These are phyloP conservation scores for Corythaeola cristata DNA, from an alignment of 2,113 vertebrate genomes.

Conservation along the genomic window DNA sequence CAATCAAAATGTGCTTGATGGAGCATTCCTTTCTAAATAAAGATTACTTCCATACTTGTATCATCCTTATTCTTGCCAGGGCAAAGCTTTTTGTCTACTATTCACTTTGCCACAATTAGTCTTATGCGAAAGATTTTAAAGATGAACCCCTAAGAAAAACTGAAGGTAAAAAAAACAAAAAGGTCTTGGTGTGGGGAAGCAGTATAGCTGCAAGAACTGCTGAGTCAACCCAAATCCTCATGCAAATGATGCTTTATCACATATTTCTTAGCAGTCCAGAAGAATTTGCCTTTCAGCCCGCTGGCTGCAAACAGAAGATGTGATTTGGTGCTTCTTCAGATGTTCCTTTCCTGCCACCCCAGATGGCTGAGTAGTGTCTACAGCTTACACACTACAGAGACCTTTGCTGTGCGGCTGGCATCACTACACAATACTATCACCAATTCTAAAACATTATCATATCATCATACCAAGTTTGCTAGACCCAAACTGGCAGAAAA, in stretches of 20 bases:
- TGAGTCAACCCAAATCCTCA: neutral
- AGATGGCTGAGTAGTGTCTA: neutral
- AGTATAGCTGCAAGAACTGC: neutral
- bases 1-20: neutral
- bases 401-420: neutral
- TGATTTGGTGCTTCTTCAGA: neutral
- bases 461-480: neutral
- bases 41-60: neutral
- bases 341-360: neutral
- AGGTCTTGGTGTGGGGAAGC: neutral
- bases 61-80: neutral
- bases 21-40: neutral
- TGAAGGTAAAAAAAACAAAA: neutral
- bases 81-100: neutral
- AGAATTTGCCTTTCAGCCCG: neutral
- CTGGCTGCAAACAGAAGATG: neutral
- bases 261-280: neutral
- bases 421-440: neutral
- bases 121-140: neutral
- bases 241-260: neutral
- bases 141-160: neutral
- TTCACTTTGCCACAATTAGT: neutral
- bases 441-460: neutral
- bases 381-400: neutral
- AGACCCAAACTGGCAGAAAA: neutral